Percentiles rank a stretch among this genome's conserved stretches.
phyloP scores from a whole-genome alignment of 2,113 vertebrate genomes.

The Megaptera novaeangliae region DNA sequence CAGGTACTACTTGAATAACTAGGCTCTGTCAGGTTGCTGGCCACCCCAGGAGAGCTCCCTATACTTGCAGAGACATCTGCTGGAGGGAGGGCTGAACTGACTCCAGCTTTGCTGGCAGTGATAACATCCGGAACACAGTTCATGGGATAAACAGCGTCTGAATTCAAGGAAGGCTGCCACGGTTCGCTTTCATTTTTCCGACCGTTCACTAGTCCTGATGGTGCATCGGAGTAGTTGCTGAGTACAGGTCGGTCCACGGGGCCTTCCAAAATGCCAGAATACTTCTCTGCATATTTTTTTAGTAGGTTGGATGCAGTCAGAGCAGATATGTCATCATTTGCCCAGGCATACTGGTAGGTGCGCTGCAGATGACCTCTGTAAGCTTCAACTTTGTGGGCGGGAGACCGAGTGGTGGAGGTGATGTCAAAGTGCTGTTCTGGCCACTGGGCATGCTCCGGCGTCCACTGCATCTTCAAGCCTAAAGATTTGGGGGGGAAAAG shows the following conservation, averaged over 20 bases:
- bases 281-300: constrained; percentile 99
- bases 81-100: constrained; percentile 92
- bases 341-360: constrained; percentile 99
- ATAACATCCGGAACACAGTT: constrained; percentile 97
- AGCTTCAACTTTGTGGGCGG: constrained; percentile 98
- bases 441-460: constrained; percentile 99
- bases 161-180: constrained; percentile 90
- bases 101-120: constrained; percentile 94
- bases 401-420: constrained; percentile 96
- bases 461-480: constrained; percentile 99
- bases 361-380: constrained; percentile 97
- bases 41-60: constrained; percentile 94
- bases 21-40: constrained; percentile 94
- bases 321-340: constrained; percentile 98
- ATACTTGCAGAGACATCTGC: constrained; percentile 93
- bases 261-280: constrained; percentile 97
- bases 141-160: constrained; percentile 95
- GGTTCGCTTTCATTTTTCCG: constrained; percentile 95
- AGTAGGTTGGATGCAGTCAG: constrained; percentile 98
- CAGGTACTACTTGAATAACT: constrained; percentile 97
- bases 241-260: constrained; percentile 92
- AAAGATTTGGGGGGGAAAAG: constrained; percentile 48
- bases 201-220: constrained; percentile 92
- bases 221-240: constrained; percentile 92
- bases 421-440: constrained; percentile 99